Base-by-base conservation (phyloP, 2,888 invertebrate genomes). In the Loripinus fragilis region DNA sequence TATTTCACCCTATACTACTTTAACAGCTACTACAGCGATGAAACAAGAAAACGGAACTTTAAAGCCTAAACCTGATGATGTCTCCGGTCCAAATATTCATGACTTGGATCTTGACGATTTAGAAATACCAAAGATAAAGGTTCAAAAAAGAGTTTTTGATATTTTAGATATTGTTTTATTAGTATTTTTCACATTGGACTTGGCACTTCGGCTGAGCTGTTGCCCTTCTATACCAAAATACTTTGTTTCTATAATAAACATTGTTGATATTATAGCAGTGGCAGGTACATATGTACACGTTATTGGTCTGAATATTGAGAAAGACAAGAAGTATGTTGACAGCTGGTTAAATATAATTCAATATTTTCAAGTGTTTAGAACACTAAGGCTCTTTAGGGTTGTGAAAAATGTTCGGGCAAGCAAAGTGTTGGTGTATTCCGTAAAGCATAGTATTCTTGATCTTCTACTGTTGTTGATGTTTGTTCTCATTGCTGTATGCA, bases 341-440 rank as follows among this genome's bases (percentile, higher is more conserved):
- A 72, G 70, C 50, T 78, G 80, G 78, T 12, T 85, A 3, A 71
- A 76, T 15, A 67, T 76, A 1, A 38, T 86, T 0, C 60, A 78
- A 17, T 83, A 77, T 64, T 45, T 85, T 12, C 83, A 84, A 30
- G 69, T 83, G 10, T 78, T 86, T 48, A 66, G 86, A 17, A 75
- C 77, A 8, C 65, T 86, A 20, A 67, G 86, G 5, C 28, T 86
- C 17, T 55, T 86, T 15, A 74, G 86, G 1, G 30, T 85, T n/a
- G 73, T 80, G 7, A 78, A 72, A 23, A 69, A 80, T 25, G 74
- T 86, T 5, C 78, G 76, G 20, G 85, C 82, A 1, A 79, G 80
- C 2, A 75, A 71, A 20, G 86, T 86, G 0, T 71, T 86, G 0
- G 68, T 64, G 0, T 81, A 72, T 41, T 78, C 85, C 25, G 12